Evolutionary conservation across 2,797 vertebrate species (phyloP).

Genomic region (Yasuhikotakia modesta): DNA sequence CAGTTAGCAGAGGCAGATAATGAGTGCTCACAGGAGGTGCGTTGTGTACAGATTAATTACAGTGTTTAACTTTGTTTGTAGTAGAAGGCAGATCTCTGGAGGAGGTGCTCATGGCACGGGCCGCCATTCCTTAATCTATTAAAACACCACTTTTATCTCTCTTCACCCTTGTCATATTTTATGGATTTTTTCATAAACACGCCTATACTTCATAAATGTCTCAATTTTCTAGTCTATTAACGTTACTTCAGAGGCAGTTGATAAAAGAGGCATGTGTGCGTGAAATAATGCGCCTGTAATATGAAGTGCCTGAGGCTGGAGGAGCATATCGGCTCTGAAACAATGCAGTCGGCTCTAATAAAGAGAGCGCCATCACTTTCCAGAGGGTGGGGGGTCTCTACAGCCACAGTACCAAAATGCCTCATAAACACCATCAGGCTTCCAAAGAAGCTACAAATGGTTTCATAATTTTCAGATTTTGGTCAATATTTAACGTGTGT

Average conservation of each 20-base stretch:
- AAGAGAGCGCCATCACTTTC: conserved; percentile 89
- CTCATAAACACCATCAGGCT: too few relatives aligned
- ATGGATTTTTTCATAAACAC: conserved; percentile 99
- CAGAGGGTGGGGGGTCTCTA: not conserved
- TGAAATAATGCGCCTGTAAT: conserved; percentile 98
- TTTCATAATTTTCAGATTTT: too few relatives aligned
- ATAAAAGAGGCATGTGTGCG: conserved; percentile 95
- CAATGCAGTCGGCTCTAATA: conserved; percentile 90
- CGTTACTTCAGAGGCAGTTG: conserved; percentile 96
- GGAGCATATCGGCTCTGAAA: conserved; percentile 88
- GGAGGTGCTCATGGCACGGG: conserved; percentile 83
- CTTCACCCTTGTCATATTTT: conserved; percentile 93
- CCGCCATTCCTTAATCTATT: conserved; percentile 93
- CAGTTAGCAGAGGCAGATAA: conserved; percentile 58
- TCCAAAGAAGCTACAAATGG: too few relatives aligned
- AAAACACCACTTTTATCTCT: conserved; percentile 96
- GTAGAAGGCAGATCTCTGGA: conserved; percentile 87
- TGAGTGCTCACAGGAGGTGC: conserved; percentile 9
- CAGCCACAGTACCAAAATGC: too few relatives aligned
- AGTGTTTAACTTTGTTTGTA: conserved; percentile 93
- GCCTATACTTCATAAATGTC: conserved; percentile 99
- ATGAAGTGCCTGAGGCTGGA: conserved; percentile 91
- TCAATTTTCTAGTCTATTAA: conserved; percentile 99
- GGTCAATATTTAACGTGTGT: too few relatives aligned
- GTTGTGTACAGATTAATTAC: conserved; percentile 93